Evolutionary conservation across 2,797 vertebrate species (phyloP), one percentile per base, ranked within the genome.

Genomic region (Myiotriccus ornatus): DNA sequence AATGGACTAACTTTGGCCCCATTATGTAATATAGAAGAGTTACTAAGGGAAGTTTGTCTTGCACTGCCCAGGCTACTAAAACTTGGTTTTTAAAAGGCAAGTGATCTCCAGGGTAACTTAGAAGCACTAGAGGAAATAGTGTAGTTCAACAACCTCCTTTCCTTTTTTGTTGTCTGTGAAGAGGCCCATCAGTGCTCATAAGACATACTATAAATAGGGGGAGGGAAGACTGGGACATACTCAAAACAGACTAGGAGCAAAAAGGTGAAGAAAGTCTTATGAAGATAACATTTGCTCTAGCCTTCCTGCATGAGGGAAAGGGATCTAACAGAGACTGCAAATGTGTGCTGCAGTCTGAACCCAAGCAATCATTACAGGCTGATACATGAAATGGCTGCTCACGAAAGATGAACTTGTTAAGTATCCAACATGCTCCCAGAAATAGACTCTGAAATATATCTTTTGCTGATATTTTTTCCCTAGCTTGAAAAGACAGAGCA

Each of bases 381-480:
- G 75, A 65, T 92, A 75, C 47, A 52, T 63, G 65, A 89, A 93
- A 83, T 89, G 81, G 81, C 53, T 87, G 47, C 89, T 95, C 73
- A 56, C 0, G 0, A 34, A 89, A 91, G 74, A 87, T 56, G 67
- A 91, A 93, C 86, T 93, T 90, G 37, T 81, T 69, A 93, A 76
- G 56, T 90, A 73, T 67, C 83, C 80, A 82, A n/a, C 52, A 23
- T 67, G 19, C 5, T 95, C 63, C 69, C 62, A 93, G 87, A 97
- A 94, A 81, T 22, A 92, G 79, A 69, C 41, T 63, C 56, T 75
- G 57, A 94, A 94, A 90, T 77, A 77, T 5, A 81, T 68, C 67
- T 83, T 70, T 90, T 89, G 44, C 59, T 82, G 83, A 4, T 65
- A 55, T 60, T 56, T 53, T 22, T 64, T 5, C 4, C 5, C 25